Conservation (phyloP, 2,888 invertebrate species). For the Margaritifera margaritifera region DNA sequence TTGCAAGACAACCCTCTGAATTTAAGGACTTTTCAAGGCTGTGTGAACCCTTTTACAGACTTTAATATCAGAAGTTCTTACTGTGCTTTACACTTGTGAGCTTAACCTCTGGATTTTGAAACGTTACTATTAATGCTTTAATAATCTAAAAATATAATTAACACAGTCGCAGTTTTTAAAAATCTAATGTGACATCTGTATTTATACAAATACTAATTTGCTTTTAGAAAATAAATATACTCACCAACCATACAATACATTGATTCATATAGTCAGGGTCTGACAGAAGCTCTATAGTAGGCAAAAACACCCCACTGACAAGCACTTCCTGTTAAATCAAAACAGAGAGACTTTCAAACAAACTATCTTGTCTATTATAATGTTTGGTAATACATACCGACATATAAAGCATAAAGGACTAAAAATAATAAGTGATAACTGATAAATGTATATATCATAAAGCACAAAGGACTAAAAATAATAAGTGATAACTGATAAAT, state of each 20-base stretch:
- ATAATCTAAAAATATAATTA: too few relatives aligned
- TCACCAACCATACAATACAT: conserved; percentile 89
- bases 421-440: background rate
- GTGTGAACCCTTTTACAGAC: too few relatives aligned
- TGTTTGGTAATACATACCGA: too few relatives aligned
- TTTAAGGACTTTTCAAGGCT: too few relatives aligned
- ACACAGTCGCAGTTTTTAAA: background rate
- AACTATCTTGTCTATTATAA: background rate
- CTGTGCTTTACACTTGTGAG: too few relatives aligned
- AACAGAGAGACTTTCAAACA: conserved; percentile 10
- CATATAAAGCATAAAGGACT: too few relatives aligned
- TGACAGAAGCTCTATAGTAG: conserved; percentile 82
- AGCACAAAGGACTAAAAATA: background rate
- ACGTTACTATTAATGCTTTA: too few relatives aligned
- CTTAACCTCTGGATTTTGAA: too few relatives aligned
- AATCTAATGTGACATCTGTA: background rate
- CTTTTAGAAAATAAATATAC: conserved; percentile 61
- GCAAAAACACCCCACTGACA: conserved; percentile 82
- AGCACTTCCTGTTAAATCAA: conserved; percentile 80
- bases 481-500: too few relatives aligned
- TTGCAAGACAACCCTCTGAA: too few relatives aligned
- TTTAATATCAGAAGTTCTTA: too few relatives aligned
- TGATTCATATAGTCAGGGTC: conserved; percentile 95
- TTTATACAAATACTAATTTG: background rate
- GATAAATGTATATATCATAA: background rate